Conservation (phyloP, 2,113 vertebrate species). For the Thunnus maccoyii region DNA sequence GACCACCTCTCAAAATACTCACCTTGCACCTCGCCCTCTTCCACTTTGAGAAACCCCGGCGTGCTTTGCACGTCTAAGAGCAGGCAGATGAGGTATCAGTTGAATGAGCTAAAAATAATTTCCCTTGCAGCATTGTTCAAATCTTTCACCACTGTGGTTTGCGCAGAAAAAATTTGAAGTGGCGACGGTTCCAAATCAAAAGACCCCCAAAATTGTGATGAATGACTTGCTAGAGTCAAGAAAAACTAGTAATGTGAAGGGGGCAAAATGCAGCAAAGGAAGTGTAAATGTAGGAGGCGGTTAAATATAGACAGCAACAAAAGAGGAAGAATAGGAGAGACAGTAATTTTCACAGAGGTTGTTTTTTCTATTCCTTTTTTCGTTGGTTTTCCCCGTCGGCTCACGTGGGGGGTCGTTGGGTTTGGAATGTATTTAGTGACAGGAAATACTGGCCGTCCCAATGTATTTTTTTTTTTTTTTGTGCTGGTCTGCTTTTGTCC, state of each 20-base stretch:
- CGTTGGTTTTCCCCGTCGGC: constrained; percentile 21
- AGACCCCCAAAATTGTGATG: background rate
- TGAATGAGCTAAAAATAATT: constrained; percentile 32
- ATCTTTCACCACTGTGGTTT: background rate
- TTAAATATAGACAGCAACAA: constrained; percentile 61
- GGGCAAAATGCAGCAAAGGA: constrained; percentile 38
- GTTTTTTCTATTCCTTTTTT: constrained; percentile 68
- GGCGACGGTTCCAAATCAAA: background rate
- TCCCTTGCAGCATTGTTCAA: background rate
- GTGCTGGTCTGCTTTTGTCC: constrained; percentile 85
- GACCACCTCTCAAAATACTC: constrained; percentile 73
- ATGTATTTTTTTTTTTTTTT: constrained; percentile 40
- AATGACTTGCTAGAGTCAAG: background rate
- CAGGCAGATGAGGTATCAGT: background rate
- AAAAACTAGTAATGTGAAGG: background rate
- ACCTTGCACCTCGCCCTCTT: constrained; percentile 39
- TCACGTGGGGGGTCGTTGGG: constrained; percentile 63
- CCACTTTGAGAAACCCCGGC: constrained; percentile 16
- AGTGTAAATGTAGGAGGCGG: constrained; percentile 50
- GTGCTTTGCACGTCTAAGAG: constrained; percentile 7
- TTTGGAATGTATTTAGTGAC: constrained; percentile 88
- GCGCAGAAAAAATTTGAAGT: background rate
- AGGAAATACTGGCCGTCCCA: constrained; percentile 85
- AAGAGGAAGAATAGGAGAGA: constrained; percentile 72
- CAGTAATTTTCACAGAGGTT: constrained; percentile 72